These are phyloP conservation scores for Catajapyx aquilonaris DNA, from an alignment of 1,140 invertebrate species.

Conservation along the genomic window DNA sequence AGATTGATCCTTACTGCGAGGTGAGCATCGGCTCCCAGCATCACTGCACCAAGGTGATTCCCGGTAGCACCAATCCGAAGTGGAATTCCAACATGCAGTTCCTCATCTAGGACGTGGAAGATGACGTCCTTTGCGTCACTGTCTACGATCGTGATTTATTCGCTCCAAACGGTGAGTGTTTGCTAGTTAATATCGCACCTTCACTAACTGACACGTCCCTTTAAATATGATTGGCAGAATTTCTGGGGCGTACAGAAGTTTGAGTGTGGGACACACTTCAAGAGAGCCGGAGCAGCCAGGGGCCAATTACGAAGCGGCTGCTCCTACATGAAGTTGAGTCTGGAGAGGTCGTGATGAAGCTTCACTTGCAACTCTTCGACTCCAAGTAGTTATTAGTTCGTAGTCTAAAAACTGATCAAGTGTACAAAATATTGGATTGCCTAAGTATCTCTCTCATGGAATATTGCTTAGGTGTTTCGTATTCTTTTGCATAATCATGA, in stretches of 20 bases:
- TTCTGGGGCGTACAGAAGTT: slow-evolving; percentile 52
- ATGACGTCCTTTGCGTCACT: slow-evolving; percentile 52
- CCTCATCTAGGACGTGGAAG: slow-evolving; percentile 43
- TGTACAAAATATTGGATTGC: no score
- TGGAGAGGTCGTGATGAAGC: slow-evolving; percentile 47
- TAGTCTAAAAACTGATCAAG: no score
- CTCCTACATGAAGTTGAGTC: slow-evolving; percentile 44
- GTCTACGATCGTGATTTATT: slow-evolving; percentile 59
- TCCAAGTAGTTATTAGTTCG: no score
- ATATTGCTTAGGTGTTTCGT: no score
- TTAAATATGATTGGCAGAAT: slow-evolving; percentile 46
- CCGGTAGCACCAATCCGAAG: slow-evolving; percentile 35
- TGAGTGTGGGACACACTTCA: slow-evolving; percentile 40
- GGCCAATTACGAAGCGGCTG: slow-evolving; percentile 45
- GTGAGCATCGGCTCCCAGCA: slow-evolving; percentile 55
- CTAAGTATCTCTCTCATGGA: no score
- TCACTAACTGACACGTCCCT: no score
- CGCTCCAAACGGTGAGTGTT: slow-evolving; percentile 43
- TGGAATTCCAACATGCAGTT: slow-evolving; percentile 77
- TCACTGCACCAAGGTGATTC: slow-evolving; percentile 41
- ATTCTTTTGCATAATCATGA: no score
- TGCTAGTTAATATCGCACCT: no score
- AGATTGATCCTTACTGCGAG: slow-evolving; percentile 52
- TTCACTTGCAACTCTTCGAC: slow-evolving; percentile 51
- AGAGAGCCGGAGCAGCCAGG: slow-evolving; percentile 31